These are phyloP conservation scores for Archocentrus centrarchus DNA, from an alignment of 2,113 vertebrate species.

Conservation along the genomic window DNA sequence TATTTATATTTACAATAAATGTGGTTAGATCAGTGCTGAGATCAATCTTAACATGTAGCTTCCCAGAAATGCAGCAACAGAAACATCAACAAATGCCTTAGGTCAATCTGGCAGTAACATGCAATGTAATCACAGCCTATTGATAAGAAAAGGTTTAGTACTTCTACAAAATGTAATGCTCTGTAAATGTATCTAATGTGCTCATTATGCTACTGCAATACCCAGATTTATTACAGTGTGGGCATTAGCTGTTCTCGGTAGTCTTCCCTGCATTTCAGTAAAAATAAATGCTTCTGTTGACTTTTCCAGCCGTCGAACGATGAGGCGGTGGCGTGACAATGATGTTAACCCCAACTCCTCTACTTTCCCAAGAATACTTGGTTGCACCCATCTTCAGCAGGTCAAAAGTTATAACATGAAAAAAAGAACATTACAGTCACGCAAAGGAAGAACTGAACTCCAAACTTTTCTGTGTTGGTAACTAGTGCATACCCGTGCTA, in stretches of 20 bases:
- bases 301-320: no score
- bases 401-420: no score
- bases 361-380: no score
- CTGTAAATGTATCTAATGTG: neutral
- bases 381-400: no score
- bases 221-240: neutral
- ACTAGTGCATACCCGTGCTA: no score
- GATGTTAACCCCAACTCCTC: no score
- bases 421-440: no score
- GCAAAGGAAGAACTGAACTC: no score
- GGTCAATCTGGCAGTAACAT: neutral
- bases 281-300: neutral
- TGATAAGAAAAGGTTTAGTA: neutral
- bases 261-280: neutral
- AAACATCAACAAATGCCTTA: accelerated
- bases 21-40: accelerated
- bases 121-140: neutral
- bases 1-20: neutral
- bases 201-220: neutral
- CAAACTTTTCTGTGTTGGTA: no score
- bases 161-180: neutral
- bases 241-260: neutral
- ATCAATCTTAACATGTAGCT: neutral
- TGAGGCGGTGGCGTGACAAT: no score
- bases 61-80: neutral